Percentiles rank a stretch among this genome's conserved stretches.
These are phyloP conservation scores for Clarias batrachus DNA, from an alignment of 2,113 vertebrate species.

Conservation along the genomic window DNA sequence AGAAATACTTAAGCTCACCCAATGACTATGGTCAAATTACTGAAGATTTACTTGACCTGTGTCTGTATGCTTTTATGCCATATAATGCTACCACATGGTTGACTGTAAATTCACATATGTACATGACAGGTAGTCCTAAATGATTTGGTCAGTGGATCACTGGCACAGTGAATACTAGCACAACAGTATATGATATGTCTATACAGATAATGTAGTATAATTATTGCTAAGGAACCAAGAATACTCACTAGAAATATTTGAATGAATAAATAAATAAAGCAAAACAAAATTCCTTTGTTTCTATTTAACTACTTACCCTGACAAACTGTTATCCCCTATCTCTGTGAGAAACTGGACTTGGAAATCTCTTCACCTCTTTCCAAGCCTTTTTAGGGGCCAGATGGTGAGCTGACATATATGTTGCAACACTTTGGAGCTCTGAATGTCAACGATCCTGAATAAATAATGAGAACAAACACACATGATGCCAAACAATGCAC, in stretches of 20 bases:
- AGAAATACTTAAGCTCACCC: not conserved
- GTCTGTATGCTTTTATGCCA: not conserved
- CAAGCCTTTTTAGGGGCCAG: slow-evolving; percentile 23
- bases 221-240: not conserved
- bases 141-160: not conserved
- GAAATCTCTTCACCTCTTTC: not conserved
- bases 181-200: not conserved
- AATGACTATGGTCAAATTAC: not conserved
- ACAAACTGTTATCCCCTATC: not conserved
- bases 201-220: not conserved
- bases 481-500: slow-evolving; percentile 24
- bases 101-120: not conserved
- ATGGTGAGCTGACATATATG: slow-evolving; percentile 43
- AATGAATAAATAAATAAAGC: not conserved
- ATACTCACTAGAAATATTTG: not conserved
- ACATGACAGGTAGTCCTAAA: not conserved
- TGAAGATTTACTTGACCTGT: not conserved
- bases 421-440: slow-evolving; percentile 2
- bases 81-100: not conserved
- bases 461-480: slow-evolving; percentile 42
- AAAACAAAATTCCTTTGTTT: not conserved
- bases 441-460: slow-evolving; percentile 43
- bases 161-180: not conserved
- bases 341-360: not conserved
- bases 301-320: not conserved